A percentile compares a stretch with the other conserved stretches of the same genome.
These are phyloP conservation scores for Lutraria lutraria DNA, from an alignment of 2,888 invertebrate genomes.

Conservation along the genomic window DNA sequence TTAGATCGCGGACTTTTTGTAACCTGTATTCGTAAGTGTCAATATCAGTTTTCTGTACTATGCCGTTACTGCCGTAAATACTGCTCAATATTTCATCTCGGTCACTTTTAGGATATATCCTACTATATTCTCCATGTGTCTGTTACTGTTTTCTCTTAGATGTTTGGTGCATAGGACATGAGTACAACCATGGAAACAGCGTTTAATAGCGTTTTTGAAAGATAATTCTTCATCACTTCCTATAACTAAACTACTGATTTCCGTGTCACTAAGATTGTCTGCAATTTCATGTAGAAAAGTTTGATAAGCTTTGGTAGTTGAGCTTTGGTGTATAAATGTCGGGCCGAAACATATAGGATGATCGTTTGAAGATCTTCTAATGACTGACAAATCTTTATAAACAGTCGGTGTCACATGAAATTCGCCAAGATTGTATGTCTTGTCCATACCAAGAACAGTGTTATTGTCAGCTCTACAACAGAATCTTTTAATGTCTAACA, in stretches of 20 bases:
- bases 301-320: neutral
- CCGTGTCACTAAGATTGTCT: neutral
- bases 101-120: conserved; percentile 15
- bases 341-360: conserved; percentile 17
- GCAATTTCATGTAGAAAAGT: neutral
- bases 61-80: conserved; percentile 20
- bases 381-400: neutral
- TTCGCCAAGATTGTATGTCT: neutral
- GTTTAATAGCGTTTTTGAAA: too few relatives aligned
- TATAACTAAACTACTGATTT: neutral
- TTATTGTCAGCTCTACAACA: neutral
- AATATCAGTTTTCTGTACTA: neutral
- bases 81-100: neutral
- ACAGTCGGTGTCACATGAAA: neutral
- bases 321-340: conserved; percentile 7
- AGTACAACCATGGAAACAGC: neutral
- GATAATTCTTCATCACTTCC: too few relatives aligned
- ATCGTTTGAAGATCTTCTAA: neutral
- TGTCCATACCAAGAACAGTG: neutral
- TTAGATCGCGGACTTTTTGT: neutral
- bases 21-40: neutral
- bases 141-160: conserved; percentile 53
- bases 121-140: conserved; percentile 31
- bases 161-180: conserved; percentile 53
- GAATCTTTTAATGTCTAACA: neutral